Conservation (phyloP, 2,888 invertebrate species). For the Sarcophaga variegata region DNA sequence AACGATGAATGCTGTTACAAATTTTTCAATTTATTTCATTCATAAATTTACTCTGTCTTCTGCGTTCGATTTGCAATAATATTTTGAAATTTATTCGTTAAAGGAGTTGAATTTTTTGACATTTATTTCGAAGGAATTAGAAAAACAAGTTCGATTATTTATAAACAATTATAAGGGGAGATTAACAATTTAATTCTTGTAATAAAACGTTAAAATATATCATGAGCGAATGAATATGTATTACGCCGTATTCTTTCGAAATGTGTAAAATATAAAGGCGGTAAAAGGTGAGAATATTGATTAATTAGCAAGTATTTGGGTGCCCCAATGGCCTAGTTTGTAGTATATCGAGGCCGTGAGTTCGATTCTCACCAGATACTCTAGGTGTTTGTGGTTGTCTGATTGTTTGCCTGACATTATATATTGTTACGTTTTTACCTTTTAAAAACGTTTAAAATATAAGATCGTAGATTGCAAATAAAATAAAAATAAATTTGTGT, state of each 20-base stretch:
- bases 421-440: too few species aligned
- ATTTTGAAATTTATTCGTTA: not conserved
- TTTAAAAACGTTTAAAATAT: too few species aligned
- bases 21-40: slow-evolving; percentile 32
- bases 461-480: too few species aligned
- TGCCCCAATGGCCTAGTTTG: too few species aligned
- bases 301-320: not conserved
- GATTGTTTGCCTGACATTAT: too few species aligned
- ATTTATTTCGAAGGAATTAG: not conserved
- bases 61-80: not conserved
- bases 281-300: not conserved
- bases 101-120: too few species aligned
- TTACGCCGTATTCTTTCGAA: not conserved
- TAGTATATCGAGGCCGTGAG: too few species aligned
- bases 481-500: too few species aligned
- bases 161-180: not conserved
- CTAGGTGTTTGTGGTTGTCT: too few species aligned
- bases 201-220: not conserved
- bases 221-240: too few species aligned
- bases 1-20: slow-evolving; percentile 48
- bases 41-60: not conserved
- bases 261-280: not conserved
- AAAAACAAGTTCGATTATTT: not conserved
- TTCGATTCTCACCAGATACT: too few species aligned
- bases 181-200: not conserved